Evolutionary conservation across 2,797 vertebrate genomes (phyloP).

Genomic region (Atherinosoma microstoma): DNA sequence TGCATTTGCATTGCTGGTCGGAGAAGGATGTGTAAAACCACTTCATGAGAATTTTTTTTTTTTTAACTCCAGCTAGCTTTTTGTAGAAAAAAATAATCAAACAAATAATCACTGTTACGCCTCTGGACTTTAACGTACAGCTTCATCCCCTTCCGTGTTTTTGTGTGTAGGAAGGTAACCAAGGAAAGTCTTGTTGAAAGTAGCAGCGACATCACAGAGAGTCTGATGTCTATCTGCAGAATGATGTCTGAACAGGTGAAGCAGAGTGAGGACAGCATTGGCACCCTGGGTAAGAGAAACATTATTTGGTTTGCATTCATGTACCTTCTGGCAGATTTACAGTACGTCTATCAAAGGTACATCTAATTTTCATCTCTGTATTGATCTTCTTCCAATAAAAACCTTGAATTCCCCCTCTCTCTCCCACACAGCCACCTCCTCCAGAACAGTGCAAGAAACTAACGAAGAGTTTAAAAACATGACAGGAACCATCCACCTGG

Average conservation of each 20-base stretch:
- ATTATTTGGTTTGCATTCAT: neutral
- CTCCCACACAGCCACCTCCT: slow-evolving; percentile 85
- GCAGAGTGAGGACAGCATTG: slow-evolving; percentile 91
- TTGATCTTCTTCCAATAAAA: neutral
- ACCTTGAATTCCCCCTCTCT: neutral
- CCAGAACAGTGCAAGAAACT: slow-evolving; percentile 91
- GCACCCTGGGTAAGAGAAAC: slow-evolving; percentile 85
- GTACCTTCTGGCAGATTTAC: neutral
- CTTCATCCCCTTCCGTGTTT: slow-evolving; percentile 1
- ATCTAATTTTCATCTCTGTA: neutral
- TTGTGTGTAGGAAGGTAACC: slow-evolving; percentile 85
- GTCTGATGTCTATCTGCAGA: slow-evolving; percentile 92
- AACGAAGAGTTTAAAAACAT: slow-evolving; percentile 96
- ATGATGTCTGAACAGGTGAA: slow-evolving; percentile 96
- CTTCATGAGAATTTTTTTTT: neutral
- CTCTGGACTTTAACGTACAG: neutral
- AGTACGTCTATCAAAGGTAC: neutral
- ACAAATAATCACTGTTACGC: neutral
- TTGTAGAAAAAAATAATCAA: neutral
- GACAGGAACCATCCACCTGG: slow-evolving; percentile 93
- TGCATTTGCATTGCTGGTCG: neutral
- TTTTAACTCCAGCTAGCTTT: neutral
- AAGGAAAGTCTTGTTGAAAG: slow-evolving; percentile 93
- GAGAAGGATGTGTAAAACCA: neutral
- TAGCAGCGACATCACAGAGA: slow-evolving; percentile 92